Base-by-base conservation (phyloP, 2,113 vertebrate species). In the Dendrocopos noguchii region DNA sequence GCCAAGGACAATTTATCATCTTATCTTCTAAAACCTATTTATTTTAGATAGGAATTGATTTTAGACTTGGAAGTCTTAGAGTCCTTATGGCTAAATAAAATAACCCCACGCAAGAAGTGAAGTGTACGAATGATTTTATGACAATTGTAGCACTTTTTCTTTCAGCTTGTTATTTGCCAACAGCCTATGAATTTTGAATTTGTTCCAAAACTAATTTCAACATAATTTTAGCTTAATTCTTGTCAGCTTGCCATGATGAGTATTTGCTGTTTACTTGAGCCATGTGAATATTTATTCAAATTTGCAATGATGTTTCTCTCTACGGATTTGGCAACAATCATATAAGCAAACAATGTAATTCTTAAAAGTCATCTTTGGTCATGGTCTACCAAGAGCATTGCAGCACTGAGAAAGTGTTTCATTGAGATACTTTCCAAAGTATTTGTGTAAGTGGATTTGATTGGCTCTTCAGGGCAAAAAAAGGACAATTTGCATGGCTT, bases 211-310 rank as follows among this genome's bases (percentile, higher is more conserved):
- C 31, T 60, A 85, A 77, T 87, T 79, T 87, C 89, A 84, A 64
- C 72, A 91, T 63, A 56, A 92, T 96, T 94, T 93, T 93, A 88
- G 91, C 89, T 89, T 94, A 91, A 82, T 89, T 87, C 87, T 80
- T 89, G 82, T 94, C 74, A 91, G 56, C 75, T 85, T 94, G 60
- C 84, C 75, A 80, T 46, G 63, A 82, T 74, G 52, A 91, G 67
- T 93, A 91, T 74, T 94, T 81, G 87, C 75, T 93, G 73, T 93
- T 95, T 95, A 91, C 92, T 93, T 91, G 64, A 0, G 0, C 68
- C 47, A 17, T 61, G 84, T 94, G 87, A 96, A 95, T 96, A 94
- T 95, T 94, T 78, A 94, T 95, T 87, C 61, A 91, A 86, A 75
- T 93, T 86, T 78, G 73, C 80, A 94, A n/a, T 44, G 31, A 52